These are phyloP conservation scores for Maconellicoccus hirsutus DNA, from an alignment of 1,140 invertebrate species.

Conservation along the genomic window DNA sequence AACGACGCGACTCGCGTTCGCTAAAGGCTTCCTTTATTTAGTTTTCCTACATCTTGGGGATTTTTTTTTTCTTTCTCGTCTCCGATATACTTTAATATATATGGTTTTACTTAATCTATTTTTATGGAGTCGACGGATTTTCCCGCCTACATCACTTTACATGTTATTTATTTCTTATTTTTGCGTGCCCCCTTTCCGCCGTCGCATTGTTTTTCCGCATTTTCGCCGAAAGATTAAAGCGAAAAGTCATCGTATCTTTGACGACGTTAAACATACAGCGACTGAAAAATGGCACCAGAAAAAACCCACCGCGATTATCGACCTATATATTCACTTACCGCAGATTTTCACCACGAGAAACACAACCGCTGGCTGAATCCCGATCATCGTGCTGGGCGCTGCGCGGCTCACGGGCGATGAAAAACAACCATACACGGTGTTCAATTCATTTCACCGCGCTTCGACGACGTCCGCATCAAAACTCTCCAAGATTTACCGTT, in stretches of 20 bases:
- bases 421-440: background rate
- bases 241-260: background rate
- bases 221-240: background rate
- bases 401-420: too few species aligned
- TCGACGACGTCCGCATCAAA: background rate
- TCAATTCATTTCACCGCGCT: background rate
- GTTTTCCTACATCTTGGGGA: background rate
- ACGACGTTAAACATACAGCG: too few species aligned
- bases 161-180: background rate
- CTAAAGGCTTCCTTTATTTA: background rate
- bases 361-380: background rate
- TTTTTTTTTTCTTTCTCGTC: too few species aligned
- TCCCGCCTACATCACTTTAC: background rate
- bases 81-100: background rate
- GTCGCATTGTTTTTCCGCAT: background rate
- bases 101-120: slow-evolving; percentile 6
- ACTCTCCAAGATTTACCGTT: too few species aligned
- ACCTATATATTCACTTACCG: background rate
- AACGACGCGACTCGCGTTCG: background rate
- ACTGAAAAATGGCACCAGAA: background rate
- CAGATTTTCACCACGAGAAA: background rate
- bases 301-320: background rate
- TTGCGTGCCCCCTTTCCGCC: background rate
- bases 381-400: background rate
- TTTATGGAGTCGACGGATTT: background rate